Evolutionary conservation across 2,888 invertebrate species (phyloP).

Genomic region (Polietes domitor): DNA sequence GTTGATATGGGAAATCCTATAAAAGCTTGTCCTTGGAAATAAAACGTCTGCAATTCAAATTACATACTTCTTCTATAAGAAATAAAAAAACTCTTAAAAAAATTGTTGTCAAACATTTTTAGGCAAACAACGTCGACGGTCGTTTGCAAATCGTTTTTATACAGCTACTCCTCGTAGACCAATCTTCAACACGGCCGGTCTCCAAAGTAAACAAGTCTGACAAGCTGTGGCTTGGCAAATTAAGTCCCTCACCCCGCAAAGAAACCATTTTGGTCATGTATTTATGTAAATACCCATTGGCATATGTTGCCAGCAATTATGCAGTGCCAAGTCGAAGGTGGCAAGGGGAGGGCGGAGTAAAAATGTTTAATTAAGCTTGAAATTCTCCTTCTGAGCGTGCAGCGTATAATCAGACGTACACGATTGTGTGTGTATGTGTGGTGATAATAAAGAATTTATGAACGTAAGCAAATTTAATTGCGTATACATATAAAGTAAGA

Average conservation of each 20-base stretch:
- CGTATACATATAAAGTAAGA: slow-evolving; percentile 3
- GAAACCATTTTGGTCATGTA: not conserved
- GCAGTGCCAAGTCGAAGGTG: not conserved
- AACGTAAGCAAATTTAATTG: not conserved
- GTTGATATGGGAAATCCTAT: too few species aligned
- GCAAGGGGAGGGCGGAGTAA: too few species aligned
- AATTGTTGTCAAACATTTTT: too few species aligned
- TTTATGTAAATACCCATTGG: not conserved
- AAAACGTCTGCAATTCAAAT: too few species aligned
- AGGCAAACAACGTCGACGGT: too few species aligned
- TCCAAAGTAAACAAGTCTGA: not conserved
- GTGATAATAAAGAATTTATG: not conserved
- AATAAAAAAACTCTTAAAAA: too few species aligned
- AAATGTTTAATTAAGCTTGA: slow-evolving; percentile 42
- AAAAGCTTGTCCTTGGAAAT: too few species aligned
- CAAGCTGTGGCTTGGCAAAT: not conserved
- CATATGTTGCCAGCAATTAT: not conserved
- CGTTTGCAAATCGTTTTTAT: too few species aligned
- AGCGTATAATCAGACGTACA: too few species aligned
- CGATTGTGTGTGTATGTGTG: not conserved
- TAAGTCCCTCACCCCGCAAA: not conserved
- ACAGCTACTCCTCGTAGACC: not conserved
- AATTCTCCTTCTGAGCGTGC: not conserved
- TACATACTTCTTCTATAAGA: too few species aligned
- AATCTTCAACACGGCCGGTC: too few species aligned